Evolutionary conservation across 1,140 invertebrate genomes (phyloP).

Genomic region (Nasonia giraulti): DNA sequence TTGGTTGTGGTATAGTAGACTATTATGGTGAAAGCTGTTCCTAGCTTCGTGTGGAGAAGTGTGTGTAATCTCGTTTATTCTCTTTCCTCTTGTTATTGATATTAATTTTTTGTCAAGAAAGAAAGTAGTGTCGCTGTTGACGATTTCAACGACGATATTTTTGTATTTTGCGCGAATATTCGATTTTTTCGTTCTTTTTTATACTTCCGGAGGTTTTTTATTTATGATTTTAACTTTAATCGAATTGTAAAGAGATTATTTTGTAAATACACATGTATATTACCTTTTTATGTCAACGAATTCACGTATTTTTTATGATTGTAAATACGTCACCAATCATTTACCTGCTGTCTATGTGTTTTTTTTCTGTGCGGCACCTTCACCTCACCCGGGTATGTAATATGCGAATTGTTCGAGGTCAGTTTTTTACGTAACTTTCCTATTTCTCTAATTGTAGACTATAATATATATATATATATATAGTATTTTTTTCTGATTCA

Average conservation of each 20-base stretch:
- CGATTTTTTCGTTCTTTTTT: not conserved
- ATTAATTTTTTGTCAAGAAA: constrained; percentile 3
- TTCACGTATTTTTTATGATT: constrained; percentile 12
- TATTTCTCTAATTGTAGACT: constrained; percentile 67
- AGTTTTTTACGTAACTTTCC: constrained; percentile 74
- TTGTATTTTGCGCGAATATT: not conserved
- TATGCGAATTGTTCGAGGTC: constrained; percentile 62
- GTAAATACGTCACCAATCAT: constrained; percentile 57
- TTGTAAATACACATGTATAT: constrained; percentile 49
- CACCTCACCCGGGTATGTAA: constrained; percentile 41
- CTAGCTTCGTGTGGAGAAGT: constrained; percentile 43
- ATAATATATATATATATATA: constrained; percentile 34
- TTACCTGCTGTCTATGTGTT: constrained; percentile 66
- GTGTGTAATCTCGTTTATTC: constrained; percentile 23
- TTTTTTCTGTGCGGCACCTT: constrained; percentile 59
- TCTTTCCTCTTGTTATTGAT: constrained; percentile 4
- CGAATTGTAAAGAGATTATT: constrained; percentile 31
- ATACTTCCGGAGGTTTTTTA: constrained; percentile 11
- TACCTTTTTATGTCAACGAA: constrained; percentile 15
- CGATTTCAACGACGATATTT: not conserved
- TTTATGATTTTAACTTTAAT: constrained; percentile 32
- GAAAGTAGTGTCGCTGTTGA: not conserved
- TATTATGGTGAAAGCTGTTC: constrained; percentile 50
- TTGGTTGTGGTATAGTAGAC: constrained; percentile 71
- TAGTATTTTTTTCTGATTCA: constrained; percentile 30